Percentiles rank a stretch among this genome's conserved stretches.
Evolutionary conservation across 2,797 vertebrate genomes (phyloP).

Genomic region (Acanthiza pusilla): DNA sequence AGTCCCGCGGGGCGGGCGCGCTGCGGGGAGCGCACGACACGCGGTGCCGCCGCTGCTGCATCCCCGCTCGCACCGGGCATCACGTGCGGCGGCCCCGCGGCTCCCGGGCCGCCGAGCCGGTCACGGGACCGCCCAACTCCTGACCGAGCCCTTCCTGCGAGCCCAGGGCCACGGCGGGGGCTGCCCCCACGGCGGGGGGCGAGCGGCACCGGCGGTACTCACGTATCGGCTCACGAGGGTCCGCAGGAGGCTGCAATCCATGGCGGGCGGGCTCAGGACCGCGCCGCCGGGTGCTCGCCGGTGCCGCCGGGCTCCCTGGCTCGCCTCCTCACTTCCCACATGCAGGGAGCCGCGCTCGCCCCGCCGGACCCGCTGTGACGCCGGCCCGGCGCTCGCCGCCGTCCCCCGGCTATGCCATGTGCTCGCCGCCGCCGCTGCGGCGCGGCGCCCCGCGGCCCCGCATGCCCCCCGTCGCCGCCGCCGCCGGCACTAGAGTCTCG

Average conservation of each 20-base stretch:
- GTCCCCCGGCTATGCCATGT: slow-evolving; percentile 22
- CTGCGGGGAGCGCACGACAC: neutral
- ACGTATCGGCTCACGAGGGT: slow-evolving; percentile 93
- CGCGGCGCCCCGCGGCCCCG: neutral
- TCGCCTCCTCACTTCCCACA: slow-evolving; percentile 28
- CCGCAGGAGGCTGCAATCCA: slow-evolving; percentile 88
- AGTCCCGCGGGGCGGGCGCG: neutral
- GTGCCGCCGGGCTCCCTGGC: slow-evolving; percentile 18
- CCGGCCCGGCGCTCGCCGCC: neutral
- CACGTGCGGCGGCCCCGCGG: neutral
- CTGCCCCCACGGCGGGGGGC: neutral
- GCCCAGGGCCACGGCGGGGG: neutral
- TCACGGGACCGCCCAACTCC: slow-evolving; percentile 10
- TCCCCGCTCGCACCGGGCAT: neutral
- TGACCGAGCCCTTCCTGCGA: neutral
- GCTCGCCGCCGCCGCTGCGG: neutral
- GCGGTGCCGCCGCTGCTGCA: neutral
- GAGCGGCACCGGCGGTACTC: slow-evolving; percentile 69
- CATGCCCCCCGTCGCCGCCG: neutral
- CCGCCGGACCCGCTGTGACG: neutral
- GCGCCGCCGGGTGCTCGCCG: neutral
- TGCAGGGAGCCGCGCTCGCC: slow-evolving; percentile 1
- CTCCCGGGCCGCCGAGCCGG: neutral
- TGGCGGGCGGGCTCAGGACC: slow-evolving; percentile 72
- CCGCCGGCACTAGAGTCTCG: neutral